A percentile compares a stretch with the other conserved stretches of the same genome.
Evolutionary conservation across 92 coral and sea anemone species (phyloP).

Genomic region (Anthopleura xanthogrammica): DNA sequence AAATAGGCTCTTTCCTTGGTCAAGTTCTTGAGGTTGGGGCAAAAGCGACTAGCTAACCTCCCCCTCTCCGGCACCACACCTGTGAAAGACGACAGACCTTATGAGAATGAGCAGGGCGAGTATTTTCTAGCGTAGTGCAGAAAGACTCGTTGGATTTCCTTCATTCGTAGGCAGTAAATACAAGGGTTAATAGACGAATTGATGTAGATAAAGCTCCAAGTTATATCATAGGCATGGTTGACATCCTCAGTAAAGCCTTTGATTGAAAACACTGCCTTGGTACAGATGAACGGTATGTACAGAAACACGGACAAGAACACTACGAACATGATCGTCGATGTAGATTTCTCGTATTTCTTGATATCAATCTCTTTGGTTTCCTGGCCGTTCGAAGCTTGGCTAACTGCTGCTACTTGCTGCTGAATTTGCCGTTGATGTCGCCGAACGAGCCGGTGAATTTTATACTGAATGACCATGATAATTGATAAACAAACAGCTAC

Average conservation of each 20-base stretch:
- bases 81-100: too few species aligned
- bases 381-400: neutral
- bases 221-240: conserved; percentile 5
- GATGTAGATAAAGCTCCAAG: conserved; percentile 10
- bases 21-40: too few species aligned
- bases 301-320: conserved; percentile 3
- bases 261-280: conserved; percentile 11
- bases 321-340: neutral
- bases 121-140: neutral
- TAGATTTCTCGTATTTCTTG: neutral
- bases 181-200: conserved; percentile 18
- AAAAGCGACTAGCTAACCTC: too few species aligned
- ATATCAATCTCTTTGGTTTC: neutral
- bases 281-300: conserved; percentile 7
- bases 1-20: too few species aligned
- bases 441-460: conserved; percentile 1
- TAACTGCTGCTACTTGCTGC: neutral
- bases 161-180: conserved; percentile 21
- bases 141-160: neutral
- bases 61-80: too few species aligned
- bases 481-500: neutral
- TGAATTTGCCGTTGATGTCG: conserved; percentile 3
- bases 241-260: conserved; percentile 14
- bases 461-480: neutral
- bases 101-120: neutral